Evolutionary conservation across 2,113 vertebrate genomes (phyloP).

Genomic region (Gadus chalcogrammus): DNA sequence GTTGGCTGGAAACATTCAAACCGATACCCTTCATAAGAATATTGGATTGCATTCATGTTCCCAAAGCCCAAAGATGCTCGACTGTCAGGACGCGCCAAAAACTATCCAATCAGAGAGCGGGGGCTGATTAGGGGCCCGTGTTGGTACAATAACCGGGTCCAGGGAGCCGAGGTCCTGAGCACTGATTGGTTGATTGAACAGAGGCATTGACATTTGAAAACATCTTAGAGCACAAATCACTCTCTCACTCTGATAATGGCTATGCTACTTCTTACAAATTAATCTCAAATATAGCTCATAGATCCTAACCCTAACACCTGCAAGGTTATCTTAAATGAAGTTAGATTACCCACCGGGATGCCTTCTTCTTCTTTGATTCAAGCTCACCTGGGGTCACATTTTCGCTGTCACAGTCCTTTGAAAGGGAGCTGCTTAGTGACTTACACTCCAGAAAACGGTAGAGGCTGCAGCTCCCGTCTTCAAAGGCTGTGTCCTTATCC

Average conservation of each 20-base stretch:
- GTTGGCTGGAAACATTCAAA: constrained; percentile 48
- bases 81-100: too few relatives aligned
- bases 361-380: constrained; percentile 57
- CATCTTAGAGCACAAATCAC: too few relatives aligned
- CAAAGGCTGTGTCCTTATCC: constrained; percentile 76
- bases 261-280: too few relatives aligned
- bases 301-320: neutral
- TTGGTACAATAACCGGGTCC: too few relatives aligned
- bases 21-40: neutral
- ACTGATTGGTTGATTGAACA: neutral
- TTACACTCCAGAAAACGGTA: constrained; percentile 76
- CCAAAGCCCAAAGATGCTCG: too few relatives aligned
- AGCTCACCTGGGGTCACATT: constrained; percentile 45
- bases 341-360: constrained; percentile 59
- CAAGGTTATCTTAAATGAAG: neutral
- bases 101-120: too few relatives aligned
- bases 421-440: constrained; percentile 27
- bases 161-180: too few relatives aligned
- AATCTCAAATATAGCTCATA: neutral
- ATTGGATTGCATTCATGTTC: neutral
- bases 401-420: constrained; percentile 41
- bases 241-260: too few relatives aligned
- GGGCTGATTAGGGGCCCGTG: too few relatives aligned
- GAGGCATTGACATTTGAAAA: neutral
- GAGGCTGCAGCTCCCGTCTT: constrained; percentile 78